Evolutionary conservation across 2,113 vertebrate genomes (phyloP), one percentile per base, ranked within the genome.

Genomic region (Neolamprologus hecqui): DNA sequence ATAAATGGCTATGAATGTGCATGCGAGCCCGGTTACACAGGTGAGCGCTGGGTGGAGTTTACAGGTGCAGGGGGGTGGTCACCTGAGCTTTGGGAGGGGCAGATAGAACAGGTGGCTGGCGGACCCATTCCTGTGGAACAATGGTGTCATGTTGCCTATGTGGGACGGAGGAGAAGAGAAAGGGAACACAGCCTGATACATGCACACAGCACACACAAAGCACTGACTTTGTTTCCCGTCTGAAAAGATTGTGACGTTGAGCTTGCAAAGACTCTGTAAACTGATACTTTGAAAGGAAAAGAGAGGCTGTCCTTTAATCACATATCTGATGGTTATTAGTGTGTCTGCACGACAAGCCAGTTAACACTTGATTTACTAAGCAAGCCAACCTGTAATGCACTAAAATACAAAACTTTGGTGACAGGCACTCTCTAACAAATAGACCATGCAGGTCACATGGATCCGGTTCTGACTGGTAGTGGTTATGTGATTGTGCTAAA

Each of bases 1-100:
- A 98, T 99, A 73, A 98, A 98, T 0, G 96, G 98, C 94, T 99
- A 98, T 0, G 98, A 99, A 91, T 99, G 98, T 73, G 96, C 97
- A 9, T 99, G 98, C 0, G 97, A 98, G 93, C 97, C 97, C 0
- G 98, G 98, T 19, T 99, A 98, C 90, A 94, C 94, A 93, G 96
- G 95, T 96, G 92, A 96, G 95, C 28, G 2, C 57, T 90, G 90
- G 92, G 90, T 75, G 92, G 92, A 92, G 93, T 88, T 45, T 90
- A 90, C 92, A 95, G 94, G 90, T 93, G 93, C 84, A 65, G 51
- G 79, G 84, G 90, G 84, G 21, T 55, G 88, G 85, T 93, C 93
- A 89, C 94, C 33, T 82, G 92, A 91, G 94, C 85, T 88, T 90
- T 89, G 89, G 93, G 93, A 92, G 88, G 91, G 93, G 90, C 63